Evolutionary conservation across 2,888 invertebrate species (phyloP), one percentile per base, ranked within the genome.

Genomic region (Odontocerum albicorne): DNA sequence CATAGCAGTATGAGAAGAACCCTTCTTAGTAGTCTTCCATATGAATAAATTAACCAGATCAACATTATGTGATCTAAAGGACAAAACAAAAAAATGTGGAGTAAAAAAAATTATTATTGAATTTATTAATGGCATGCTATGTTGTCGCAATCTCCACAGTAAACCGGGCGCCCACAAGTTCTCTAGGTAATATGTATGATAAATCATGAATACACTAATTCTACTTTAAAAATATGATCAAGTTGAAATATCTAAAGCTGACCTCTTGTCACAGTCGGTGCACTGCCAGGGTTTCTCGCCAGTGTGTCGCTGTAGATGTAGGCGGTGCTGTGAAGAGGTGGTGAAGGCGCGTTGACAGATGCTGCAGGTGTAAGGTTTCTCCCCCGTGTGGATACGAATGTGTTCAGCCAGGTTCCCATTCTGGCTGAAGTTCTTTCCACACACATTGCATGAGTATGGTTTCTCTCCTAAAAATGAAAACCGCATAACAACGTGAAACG

Each of bases 331-430:
- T 15, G 87, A 87, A 7, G 86, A 86, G 1, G 88, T 88, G 31
- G 88, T 87, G 70, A 90, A 90, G 55, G 79, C 78, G 15, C 84
- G 79, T 16, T 81, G 80, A 63, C 89, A 89, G 39, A 77, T 72
- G 33, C 77, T 71, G 68, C 91, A 92, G 60, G 75, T 74, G 70
- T 83, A 91, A 0, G 91, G 92, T 64, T 88, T 87, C 68, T 88
- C 89, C 0, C 90, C 87, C 1, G 78, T 89, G 70, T 91, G 90
- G 63, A 87, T 88, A 51, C 90, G 80, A 69, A 81, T 78, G 71
- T 91, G 90, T 64, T 89, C 89, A 33, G 83, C 81, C 52, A 90
- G 73, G 73, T 90, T 90, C 51, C 89, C 88, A 66, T 85, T 87
- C 70, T 90, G 90, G 0, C 85, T 84, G 71, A 90, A 90, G 44